phyloP scores from a whole-genome alignment of 2,888 invertebrate species.

The Amblyjoppa proteus region DNA sequence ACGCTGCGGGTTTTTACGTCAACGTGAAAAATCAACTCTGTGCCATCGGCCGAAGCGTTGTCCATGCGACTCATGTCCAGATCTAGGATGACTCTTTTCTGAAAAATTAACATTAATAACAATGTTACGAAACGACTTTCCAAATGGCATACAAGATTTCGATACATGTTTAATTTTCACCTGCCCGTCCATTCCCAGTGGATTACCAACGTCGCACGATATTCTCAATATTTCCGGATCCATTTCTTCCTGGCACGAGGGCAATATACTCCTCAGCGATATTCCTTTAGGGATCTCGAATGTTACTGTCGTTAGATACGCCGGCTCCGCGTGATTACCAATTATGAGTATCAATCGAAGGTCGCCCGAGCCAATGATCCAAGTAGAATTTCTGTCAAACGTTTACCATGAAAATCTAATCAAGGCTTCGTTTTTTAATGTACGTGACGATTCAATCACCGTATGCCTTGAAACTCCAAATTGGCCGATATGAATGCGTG shows the following conservation, averaged over 20 bases:
- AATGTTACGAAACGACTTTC: background rate
- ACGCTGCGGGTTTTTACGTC: constrained; percentile 71
- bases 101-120: constrained; percentile 36
- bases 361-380: constrained; percentile 79
- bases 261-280: constrained; percentile 73
- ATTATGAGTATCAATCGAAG: constrained; percentile 72
- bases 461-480: constrained; percentile 38
- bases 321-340: constrained; percentile 77
- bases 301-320: constrained; percentile 74
- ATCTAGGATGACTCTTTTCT: constrained; percentile 75
- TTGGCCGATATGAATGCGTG: constrained; percentile 63
- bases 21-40: constrained; percentile 59
- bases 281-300: constrained; percentile 74
- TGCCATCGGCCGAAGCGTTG: constrained; percentile 64
- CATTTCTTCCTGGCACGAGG: constrained; percentile 74
- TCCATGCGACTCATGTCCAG: constrained; percentile 75
- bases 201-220: constrained; percentile 76
- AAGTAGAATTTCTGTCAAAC: constrained; percentile 69
- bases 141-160: background rate
- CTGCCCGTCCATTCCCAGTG: constrained; percentile 70
- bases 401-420: background rate
- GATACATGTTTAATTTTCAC: constrained; percentile 59
- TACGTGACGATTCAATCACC: background rate
- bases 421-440: background rate
- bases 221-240: constrained; percentile 63